These are phyloP conservation scores for Ormia ochracea DNA, from an alignment of 2,888 invertebrate species.

Conservation along the genomic window DNA sequence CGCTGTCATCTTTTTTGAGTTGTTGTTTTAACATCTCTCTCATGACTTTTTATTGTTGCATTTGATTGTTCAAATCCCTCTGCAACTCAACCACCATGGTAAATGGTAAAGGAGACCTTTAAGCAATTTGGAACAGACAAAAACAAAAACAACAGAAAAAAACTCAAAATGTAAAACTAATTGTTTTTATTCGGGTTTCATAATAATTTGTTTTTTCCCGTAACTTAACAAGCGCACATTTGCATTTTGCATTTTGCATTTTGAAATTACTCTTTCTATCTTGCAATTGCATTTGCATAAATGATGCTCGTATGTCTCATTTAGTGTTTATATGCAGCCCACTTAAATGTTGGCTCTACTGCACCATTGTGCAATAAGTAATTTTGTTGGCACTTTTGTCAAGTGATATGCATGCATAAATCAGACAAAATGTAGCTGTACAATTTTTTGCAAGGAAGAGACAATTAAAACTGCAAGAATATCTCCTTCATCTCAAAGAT, in stretches of 20 bases:
- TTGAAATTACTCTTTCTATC: no score
- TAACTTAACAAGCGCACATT: slow-evolving; percentile 35
- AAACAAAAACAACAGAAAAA: background rate
- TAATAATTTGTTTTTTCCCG: slow-evolving; percentile 27
- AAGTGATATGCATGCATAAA: background rate
- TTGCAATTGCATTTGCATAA: slow-evolving; percentile 55
- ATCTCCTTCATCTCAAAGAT: no score
- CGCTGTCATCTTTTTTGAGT: slow-evolving; percentile 31
- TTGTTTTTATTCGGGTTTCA: slow-evolving; percentile 68
- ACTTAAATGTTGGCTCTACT: slow-evolving; percentile 44
- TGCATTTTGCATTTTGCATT: slow-evolving; percentile 36
- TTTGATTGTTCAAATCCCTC: slow-evolving; percentile 23
- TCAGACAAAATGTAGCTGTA: background rate
- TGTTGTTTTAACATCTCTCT: slow-evolving; percentile 9
- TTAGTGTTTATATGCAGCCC: slow-evolving; percentile 18
- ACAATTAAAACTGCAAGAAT: background rate
- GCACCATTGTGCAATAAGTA: background rate
- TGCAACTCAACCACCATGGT: slow-evolving; percentile 26
- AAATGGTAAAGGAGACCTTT: slow-evolving; percentile 31
- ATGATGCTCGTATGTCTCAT: slow-evolving; percentile 49
- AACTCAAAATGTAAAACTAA: slow-evolving; percentile 70
- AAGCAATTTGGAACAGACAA: slow-evolving; percentile 41
- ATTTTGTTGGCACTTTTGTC: background rate
- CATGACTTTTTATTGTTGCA: slow-evolving; percentile 55
- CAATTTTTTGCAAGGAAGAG: background rate